Base-by-base conservation (phyloP, 2,797 vertebrate species). In the Hafferia zeledoni region DNA sequence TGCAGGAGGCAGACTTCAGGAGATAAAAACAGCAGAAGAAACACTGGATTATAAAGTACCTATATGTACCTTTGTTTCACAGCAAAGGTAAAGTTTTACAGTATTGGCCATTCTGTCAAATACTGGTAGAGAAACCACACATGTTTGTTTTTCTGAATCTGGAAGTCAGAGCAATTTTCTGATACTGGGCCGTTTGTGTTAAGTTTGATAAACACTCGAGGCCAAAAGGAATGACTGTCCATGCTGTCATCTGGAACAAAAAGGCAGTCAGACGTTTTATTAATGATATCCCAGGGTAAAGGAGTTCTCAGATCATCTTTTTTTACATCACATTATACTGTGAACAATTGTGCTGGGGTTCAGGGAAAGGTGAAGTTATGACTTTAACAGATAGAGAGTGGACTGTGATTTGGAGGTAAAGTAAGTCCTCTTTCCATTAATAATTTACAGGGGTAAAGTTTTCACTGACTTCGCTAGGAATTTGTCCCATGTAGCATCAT, bases 371-470 rank as follows among this genome's bases (percentile, higher is more conserved):
- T 43, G 43, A 68, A 90, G 27, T 56, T 33, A 95, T 83, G 43
- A 78, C 39, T 91, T 91, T 63, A 93, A 72, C 47, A 89, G 78
- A 84, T 25, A 79, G 71, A 67, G 56, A 47, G 6, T 35, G 2
- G 35, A 35, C 55, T 92, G 47, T 60, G 50, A 90, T 92, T 87
- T 92, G 63, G 57, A 92, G 44, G 59, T 78, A 79, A 87, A 93
- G 79, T 52, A 86, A 47, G 24, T 79, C 22, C 23, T 68, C 19
- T 69, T 93, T 78, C 67, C 59, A 72, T 71, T 86, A 88, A 53
- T 24, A 81, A 61, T 91, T 91, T 68, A 65, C 10, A 44, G 19
- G 22, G n/a, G 80, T 65, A 75, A 85, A 67, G 68, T 64, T 77
- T 56, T 60, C 31, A 30, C 39, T 35, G 77, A 52, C 55, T 88